Base-by-base conservation (phyloP, 2,888 invertebrate genomes). In the Yponomeuta evonymella region DNA sequence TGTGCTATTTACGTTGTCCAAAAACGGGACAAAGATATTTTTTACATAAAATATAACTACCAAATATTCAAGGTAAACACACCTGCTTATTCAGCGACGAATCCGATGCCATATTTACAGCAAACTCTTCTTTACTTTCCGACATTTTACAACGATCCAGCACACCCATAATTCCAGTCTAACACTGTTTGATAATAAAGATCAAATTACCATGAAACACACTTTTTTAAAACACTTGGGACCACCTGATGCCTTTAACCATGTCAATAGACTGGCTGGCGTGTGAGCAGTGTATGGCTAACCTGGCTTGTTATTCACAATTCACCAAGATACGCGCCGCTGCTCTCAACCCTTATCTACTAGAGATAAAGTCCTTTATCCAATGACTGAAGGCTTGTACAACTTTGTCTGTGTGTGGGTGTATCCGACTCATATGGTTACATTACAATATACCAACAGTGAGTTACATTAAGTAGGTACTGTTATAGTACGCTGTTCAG, bases 61-160 rank as follows among this genome's bases (percentile, higher is more conserved):
- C 51, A 58, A 9, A 58, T 23, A 30, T 65, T 29, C 33, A 65
- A 43, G 33, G 4, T 23, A 29, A 36, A 63, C 12, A 30, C 75
- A 89, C 89, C 81, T 78, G 76, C 70, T 79, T 81, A 73, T 83
- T 81, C 69, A 89, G 77, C 48, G 84, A 82, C 2, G 81, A 80
- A 70, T 83, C 81, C 0, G 90, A 89, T 11, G 81, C 79, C 74
- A 81, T 78, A 43, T 79, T 85, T 10, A 86, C 83, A 0, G 86
- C 80, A 72, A 91, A 87, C 67, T 89, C 89, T 73, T 89, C 90
- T 0, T 86, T 88, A 72, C 90, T 91, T 2, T 85, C 86, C 0
- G 89, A 85, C 5, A 58, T 58, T 58, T 12, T 15, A 3, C 75
- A 86, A 83, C 88, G 90, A 75, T 88, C 87, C 67, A 90, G 78